Evolutionary conservation across 2,113 vertebrate genomes (phyloP).

Genomic region (Tachycineta bicolor): DNA sequence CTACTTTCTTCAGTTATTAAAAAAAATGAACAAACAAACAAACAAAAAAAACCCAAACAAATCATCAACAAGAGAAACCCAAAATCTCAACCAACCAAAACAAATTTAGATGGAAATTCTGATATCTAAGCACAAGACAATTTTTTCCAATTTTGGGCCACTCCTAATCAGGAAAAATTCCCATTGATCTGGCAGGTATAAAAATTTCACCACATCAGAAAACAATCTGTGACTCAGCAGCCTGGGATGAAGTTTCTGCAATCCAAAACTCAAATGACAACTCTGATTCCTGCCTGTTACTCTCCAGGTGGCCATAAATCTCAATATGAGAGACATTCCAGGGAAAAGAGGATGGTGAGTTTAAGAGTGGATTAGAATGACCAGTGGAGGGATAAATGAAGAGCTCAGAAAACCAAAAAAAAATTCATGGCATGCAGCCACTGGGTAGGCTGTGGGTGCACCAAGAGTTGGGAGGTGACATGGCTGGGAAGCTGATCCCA

Average conservation of each 20-base stretch:
- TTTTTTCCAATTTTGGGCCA: not conserved
- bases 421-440: not conserved
- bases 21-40: not conserved
- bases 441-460: not conserved
- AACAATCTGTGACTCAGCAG: not conserved
- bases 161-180: not conserved
- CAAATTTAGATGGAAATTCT: not conserved
- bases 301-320: not conserved
- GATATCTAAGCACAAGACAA: rapidly evolving
- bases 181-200: not conserved
- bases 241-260: not conserved
- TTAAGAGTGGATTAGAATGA: not conserved
- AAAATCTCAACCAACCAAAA: not conserved
- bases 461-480: not conserved
- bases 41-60: not conserved
- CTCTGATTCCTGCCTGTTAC: not conserved
- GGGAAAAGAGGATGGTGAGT: not conserved
- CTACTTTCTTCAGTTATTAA: not conserved
- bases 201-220: not conserved
- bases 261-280: not conserved
- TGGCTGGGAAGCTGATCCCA: not conserved
- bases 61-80: not conserved
- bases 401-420: not conserved
- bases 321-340: not conserved
- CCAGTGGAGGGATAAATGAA: not conserved